Base-by-base conservation (phyloP, 2,888 invertebrate genomes). In the Hesperia comma region DNA sequence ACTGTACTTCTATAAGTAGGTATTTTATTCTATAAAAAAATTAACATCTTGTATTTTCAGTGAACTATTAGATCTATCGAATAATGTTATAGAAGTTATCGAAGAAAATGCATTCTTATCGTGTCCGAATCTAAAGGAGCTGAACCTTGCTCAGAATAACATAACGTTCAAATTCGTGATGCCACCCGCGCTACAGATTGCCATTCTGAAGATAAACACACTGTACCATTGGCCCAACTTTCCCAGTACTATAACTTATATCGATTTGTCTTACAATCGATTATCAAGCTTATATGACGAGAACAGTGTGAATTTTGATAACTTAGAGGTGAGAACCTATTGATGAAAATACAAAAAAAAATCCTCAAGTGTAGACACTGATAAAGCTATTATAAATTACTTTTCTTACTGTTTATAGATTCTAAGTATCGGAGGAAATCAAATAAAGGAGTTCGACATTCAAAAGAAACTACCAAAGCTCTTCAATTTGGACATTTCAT, bases 401-500 rank as follows among this genome's bases (percentile, higher is more conserved):
- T 1, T 12, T 17, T 15, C 17, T 62, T 66, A 21, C 41, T 61
- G 55, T 61, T 92, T 88, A 10, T 86, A 93, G 93, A 81, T 88
- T 7, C 74, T 93, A 60, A 90, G 86, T 70, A 82, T 93, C 12
- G 92, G 89, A 10, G 89, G 90, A 6, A 93, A 93, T 69, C 88
- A 89, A 72, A 82, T 94, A 70, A 87, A 86, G 70, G 84, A 86
- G 10, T 79, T 94, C 26, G 84, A 88, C 58, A 81, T 93, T n/a
- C 77, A 85, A 33, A 87, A 84, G 62, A 89, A 88, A 72, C 75
- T 94, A 14, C 79, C 88, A 0, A 87, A 84, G 53, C 80, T 94
- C 0, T 86, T 83, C 74, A 87, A 80, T 46, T 73, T 94, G 64
- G 94, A 94, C 73, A 57, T 94, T 26, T 94, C 94, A 0, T 87